Evolutionary conservation across 1,140 invertebrate species (phyloP).

Genomic region (Maconellicoccus hirsutus): DNA sequence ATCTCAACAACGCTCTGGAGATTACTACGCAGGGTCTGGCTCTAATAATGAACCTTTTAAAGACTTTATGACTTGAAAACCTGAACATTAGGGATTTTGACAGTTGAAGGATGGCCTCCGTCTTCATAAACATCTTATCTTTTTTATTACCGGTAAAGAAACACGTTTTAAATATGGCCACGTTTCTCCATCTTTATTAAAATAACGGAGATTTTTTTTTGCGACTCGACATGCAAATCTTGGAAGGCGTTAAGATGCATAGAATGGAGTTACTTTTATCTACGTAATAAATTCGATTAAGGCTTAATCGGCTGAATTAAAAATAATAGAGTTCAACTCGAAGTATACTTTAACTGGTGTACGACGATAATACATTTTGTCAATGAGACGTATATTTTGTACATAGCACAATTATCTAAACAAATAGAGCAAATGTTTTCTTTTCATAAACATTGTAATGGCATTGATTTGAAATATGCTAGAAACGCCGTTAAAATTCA

Average conservation of each 20-base stretch:
- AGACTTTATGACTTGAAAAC: not conserved
- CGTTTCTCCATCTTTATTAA: too few species aligned
- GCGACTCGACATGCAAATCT: too few species aligned
- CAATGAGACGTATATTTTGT: not conserved
- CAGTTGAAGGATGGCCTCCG: not conserved
- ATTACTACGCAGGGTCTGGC: not conserved
- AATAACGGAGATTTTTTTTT: too few species aligned
- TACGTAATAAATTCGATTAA: not conserved
- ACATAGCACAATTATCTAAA: not conserved
- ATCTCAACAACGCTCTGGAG: not conserved
- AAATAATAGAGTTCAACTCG: not conserved
- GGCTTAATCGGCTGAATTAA: slow-evolving; percentile 1
- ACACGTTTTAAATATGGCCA: not conserved
- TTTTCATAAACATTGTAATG: not conserved
- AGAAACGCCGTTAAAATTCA: not conserved
- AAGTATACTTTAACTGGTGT: not conserved
- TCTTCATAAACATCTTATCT: not conserved
- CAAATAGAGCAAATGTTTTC: not conserved
- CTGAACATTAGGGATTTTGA: not conserved
- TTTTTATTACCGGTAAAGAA: not conserved
- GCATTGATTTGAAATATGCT: not conserved
- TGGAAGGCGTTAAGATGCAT: not conserved
- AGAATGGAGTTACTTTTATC: not conserved
- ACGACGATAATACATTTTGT: not conserved
- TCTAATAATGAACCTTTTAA: not conserved